Base-by-base conservation (phyloP, 2,113 vertebrate genomes). In the Dromaius novaehollandiae region DNA sequence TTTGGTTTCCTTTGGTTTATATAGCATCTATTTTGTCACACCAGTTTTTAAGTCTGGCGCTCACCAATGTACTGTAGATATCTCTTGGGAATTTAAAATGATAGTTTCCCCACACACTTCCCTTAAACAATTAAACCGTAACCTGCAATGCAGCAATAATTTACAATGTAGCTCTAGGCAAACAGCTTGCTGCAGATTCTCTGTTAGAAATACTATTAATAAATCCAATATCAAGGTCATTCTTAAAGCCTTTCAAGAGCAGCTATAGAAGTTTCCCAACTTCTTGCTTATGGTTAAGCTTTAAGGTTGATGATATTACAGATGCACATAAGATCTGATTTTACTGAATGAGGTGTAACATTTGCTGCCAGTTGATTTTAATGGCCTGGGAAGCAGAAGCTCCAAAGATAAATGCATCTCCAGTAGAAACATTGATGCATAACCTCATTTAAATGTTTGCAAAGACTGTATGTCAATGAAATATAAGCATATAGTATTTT, bases 211-310 rank as follows among this genome's bases (percentile, higher is more conserved):
- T 65, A 82, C 87, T 95, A 92, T 91, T 69, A 97, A 93, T 93
- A 82, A 61, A 65, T 90, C 89, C 58, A 89, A 86, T 68, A 64
- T 73, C 94, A 93, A 98, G 97, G 97, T 98, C 96, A 97, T 74
- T 89, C 94, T 77, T 75, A 92, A 32, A 96, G 55, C 66, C 88
- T 86, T 83, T 75, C 81, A 71, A 86, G 66, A 94, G 76, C 91
- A 65, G 75, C 66, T 56, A 14, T 6, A 79, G 76, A 88, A 56
- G 71, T 76, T 95, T 89, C 63, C 77, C 87, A 42, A 76, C 86
- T 90, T 55, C 82, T 69, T 56, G 74, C 80, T 56, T 76, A 55
- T 64, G 50, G 64, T 79, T 46, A 79, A 92, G 90, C 34, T 84
- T 84, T 81, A 89, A 75, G 83, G 94, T 65, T 90, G 64, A 90